Evolutionary conservation across 2,888 invertebrate species (phyloP), one percentile per base, ranked within the genome.

Genomic region (Arrhopalites spinosus): DNA sequence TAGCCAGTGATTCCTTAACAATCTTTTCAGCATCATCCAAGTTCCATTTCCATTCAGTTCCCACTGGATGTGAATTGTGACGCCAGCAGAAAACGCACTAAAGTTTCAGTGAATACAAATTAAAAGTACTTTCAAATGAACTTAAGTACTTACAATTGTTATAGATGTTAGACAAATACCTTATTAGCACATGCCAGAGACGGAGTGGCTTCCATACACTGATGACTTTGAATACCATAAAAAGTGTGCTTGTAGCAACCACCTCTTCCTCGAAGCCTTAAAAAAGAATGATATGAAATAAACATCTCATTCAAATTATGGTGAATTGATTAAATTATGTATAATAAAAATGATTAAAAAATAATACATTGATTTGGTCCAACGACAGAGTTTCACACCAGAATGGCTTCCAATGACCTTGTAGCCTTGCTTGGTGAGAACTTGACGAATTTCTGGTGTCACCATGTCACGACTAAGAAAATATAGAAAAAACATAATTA

Each of bases 181-280:
- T 77, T 77, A 76, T 76, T 78, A n/a, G 79, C 79, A 84, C 89
- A 89, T 5, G 89, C 89, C 29, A 89, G 84, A 82, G 88, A 88
- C 0, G 89, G 89, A 1, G 89, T 89, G 1, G 88, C 86, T 84
- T 89, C 89, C 88, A 89, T 89, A 79, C 89, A 89, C 17, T 88
- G 86, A 81, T 89, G 89, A 81, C 87, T 88, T 79, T 88, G 88
- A 69, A n/a, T 50, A 23, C 59, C 70, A 23, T 71, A 89, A 83
- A 89, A 89, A 3, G 88, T 87, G 84, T 89, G 89, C 81, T 89
- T 89, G 84, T 89, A 89, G 83, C 89, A 89, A 0, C 89, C 89
- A 3, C 89, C 89, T 72, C 89, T 83, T 17, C 86, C 86, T 50
- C 17, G 2, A 50, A 50, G 50, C 59, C 86, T 80, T 17, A 50